A percentile compares a stretch with the other conserved stretches of the same genome.
These are phyloP conservation scores for Biston betularia DNA, from an alignment of 2,888 invertebrate genomes.

Conservation along the genomic window DNA sequence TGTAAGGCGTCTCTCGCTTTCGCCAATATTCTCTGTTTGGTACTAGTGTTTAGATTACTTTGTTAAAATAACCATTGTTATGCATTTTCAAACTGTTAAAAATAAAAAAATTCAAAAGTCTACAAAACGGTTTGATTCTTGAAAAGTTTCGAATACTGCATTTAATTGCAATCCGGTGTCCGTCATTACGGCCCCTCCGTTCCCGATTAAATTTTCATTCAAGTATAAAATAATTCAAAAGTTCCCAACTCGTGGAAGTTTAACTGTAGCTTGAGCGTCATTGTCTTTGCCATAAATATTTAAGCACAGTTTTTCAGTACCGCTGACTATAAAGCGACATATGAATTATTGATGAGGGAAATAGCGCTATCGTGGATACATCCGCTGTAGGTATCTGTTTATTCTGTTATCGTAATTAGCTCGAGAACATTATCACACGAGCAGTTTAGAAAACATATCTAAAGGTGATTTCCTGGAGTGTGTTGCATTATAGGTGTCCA, in stretches of 20 bases:
- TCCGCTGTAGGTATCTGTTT: neutral
- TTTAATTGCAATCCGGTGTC: slow-evolving; percentile 61
- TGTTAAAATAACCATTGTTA: neutral
- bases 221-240: slow-evolving; percentile 52
- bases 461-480: too few relatives aligned
- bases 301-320: slow-evolving; percentile 26
- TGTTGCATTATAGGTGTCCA: too few relatives aligned
- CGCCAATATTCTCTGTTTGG: too few relatives aligned
- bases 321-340: neutral
- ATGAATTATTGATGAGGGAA: slow-evolving; percentile 7
- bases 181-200: slow-evolving; percentile 52
- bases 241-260: slow-evolving; percentile 45
- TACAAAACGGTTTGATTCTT: slow-evolving; percentile 39
- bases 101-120: slow-evolving; percentile 41
- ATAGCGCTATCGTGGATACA: neutral
- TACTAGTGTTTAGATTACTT: neutral
- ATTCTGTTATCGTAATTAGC: neutral
- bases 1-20: too few relatives aligned
- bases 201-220: slow-evolving; percentile 58
- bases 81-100: neutral
- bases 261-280: slow-evolving; percentile 32
- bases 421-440: neutral
- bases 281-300: slow-evolving; percentile 36
- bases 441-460: neutral
- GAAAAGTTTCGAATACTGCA: slow-evolving; percentile 19